A percentile compares a stretch with the other conserved stretches of the same genome.
Conservation (phyloP, 92 coral and sea anemone species). For the Pocillopora grandis region DNA sequence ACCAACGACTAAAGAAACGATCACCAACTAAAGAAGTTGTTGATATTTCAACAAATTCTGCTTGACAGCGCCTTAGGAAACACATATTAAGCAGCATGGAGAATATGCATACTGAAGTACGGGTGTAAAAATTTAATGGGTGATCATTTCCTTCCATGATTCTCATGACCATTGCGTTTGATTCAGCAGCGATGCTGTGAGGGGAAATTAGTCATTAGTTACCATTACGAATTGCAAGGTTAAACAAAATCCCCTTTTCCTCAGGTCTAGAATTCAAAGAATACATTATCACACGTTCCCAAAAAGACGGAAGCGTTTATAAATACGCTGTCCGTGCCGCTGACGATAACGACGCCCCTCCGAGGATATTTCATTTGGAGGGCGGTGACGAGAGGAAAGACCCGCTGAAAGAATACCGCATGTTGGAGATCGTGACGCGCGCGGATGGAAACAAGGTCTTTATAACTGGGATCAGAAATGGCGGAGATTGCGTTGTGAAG, state of each 20-base stretch:
- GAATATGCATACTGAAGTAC: too few relatives aligned
- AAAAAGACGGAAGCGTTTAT: conserved; percentile 12
- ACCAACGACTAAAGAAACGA: too few relatives aligned
- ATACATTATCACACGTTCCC: conserved; percentile 24
- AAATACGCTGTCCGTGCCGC: conserved; percentile 5
- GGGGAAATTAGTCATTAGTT: too few relatives aligned
- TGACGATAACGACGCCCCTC: conserved; percentile 19
- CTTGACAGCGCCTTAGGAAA: too few relatives aligned
- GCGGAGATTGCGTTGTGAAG: conserved; percentile 34
- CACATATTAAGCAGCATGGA: too few relatives aligned
- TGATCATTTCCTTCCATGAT: too few relatives aligned
- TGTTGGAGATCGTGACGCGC: conserved; percentile 1
- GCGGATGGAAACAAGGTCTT: conserved; percentile 14
- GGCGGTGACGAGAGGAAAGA: conserved; percentile 30
- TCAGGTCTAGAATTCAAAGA: conserved; percentile 27
- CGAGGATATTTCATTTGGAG: conserved; percentile 27
- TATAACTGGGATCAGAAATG: conserved; percentile 38
- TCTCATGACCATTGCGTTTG: too few relatives aligned
- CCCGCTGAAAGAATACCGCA: conserved; percentile 41
- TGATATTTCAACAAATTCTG: too few relatives aligned
- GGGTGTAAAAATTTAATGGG: too few relatives aligned
- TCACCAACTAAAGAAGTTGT: too few relatives aligned
- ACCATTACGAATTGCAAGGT: too few relatives aligned
- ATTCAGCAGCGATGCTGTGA: too few relatives aligned
- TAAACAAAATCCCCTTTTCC: not conserved